These are phyloP conservation scores for Cryptotis parvus DNA, from an alignment of 2,113 vertebrate genomes.

Conservation along the genomic window DNA sequence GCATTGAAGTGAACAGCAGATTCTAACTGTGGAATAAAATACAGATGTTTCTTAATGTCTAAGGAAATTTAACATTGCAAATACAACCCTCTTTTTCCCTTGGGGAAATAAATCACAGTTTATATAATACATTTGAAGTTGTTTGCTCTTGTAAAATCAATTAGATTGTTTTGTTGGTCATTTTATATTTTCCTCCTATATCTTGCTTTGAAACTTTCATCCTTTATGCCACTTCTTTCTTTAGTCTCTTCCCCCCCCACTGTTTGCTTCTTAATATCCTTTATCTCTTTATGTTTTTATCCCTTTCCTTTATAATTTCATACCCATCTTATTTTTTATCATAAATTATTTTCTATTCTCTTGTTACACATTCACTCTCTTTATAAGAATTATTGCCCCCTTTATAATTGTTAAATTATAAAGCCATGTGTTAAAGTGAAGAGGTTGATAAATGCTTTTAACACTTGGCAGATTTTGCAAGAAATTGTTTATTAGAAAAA, in stretches of 20 bases:
- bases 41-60: conserved; percentile 2
- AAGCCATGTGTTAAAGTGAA: conserved; percentile 47
- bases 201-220: conserved; percentile 11
- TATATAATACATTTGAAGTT: conserved; percentile 33
- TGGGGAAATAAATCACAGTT: neutral
- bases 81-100: neutral
- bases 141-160: conserved; percentile 31
- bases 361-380: conserved; percentile 27
- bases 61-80: neutral
- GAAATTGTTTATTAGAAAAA: conserved; percentile 65
- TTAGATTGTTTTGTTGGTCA: neutral
- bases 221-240: neutral
- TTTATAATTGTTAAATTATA: conserved; percentile 54
- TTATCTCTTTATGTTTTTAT: conserved; percentile 17
- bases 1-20: neutral
- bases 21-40: conserved; percentile 42
- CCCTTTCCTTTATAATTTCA: conserved; percentile 1
- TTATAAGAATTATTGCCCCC: conserved; percentile 53
- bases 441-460: conserved; percentile 60
- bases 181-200: conserved; percentile 38
- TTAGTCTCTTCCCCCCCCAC: neutral
- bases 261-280: conserved; percentile 3
- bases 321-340: neutral
- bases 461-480: conserved; percentile 48
- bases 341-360: conserved; percentile 55